Percentiles rank a stretch among this genome's conserved stretches.
Evolutionary conservation across 2,888 invertebrate species (phyloP).

Genomic region (Hirtodrosophila cameraria): DNA sequence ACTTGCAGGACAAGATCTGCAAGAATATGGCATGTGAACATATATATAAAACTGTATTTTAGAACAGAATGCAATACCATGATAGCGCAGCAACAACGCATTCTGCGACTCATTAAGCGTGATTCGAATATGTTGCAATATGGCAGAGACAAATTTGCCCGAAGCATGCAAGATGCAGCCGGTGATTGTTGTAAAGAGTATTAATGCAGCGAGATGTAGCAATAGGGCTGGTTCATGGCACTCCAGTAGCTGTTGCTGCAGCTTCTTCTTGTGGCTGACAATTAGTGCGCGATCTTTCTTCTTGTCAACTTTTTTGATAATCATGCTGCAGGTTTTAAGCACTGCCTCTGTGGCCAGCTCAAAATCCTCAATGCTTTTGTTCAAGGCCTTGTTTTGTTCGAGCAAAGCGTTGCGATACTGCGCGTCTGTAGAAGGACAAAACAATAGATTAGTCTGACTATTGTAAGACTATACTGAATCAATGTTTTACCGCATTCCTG

Average conservation of each 20-base stretch:
- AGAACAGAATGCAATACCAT: constrained; percentile 87
- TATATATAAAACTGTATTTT: not conserved
- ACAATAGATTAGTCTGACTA: not conserved
- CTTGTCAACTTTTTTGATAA: constrained; percentile 94
- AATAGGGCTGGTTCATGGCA: constrained; percentile 91
- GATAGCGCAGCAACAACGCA: constrained; percentile 88
- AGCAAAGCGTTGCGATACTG: constrained; percentile 88
- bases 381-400: constrained; percentile 88
- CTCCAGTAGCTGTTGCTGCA: constrained; percentile 90
- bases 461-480: no score
- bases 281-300: constrained; percentile 92
- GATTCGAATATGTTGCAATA: constrained; percentile 89
- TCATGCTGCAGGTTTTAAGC: constrained; percentile 90
- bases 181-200: constrained; percentile 92
- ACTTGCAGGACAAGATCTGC: constrained; percentile 88
- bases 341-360: constrained; percentile 90
- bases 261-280: constrained; percentile 91
- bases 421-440: constrained; percentile 83
- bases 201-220: constrained; percentile 90
- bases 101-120: constrained; percentile 88
- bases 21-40: not conserved
- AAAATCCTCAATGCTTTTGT: constrained; percentile 91
- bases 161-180: constrained; percentile 95
- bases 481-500: constrained; percentile 85
- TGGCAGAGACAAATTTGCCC: constrained; percentile 94